These are phyloP conservation scores for Rhogogaster chlorosoma DNA, from an alignment of 2,888 invertebrate genomes.

Conservation along the genomic window DNA sequence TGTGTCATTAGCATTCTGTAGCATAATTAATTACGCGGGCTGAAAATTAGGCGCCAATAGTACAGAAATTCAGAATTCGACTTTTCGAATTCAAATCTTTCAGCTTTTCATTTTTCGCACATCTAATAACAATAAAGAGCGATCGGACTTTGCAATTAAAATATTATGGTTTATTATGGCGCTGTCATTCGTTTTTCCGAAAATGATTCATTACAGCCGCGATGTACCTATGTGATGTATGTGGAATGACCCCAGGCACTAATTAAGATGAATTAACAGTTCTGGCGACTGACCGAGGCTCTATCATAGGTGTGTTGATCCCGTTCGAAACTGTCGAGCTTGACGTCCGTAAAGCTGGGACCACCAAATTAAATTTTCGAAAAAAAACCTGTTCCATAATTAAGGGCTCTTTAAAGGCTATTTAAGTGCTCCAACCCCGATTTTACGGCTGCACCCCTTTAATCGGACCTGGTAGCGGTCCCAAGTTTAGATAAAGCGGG, in stretches of 20 bases:
- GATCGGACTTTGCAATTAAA: neutral
- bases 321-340: neutral
- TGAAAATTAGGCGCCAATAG: neutral
- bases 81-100: neutral
- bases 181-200: neutral
- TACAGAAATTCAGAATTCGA: neutral
- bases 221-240: neutral
- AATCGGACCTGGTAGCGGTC: no score
- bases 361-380: no score
- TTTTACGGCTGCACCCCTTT: no score
- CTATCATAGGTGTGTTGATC: neutral
- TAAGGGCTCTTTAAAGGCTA: no score
- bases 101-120: neutral
- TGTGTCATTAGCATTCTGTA: no score
- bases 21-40: neutral
- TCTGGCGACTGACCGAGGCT: neutral
- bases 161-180: neutral
- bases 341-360: no score
- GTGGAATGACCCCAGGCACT: neutral
- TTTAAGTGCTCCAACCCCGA: no score
- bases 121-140: neutral
- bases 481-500: no score
- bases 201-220: neutral
- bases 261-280: constrained; percentile 29
- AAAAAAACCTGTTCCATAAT: no score